Evolutionary conservation across 2,888 invertebrate species (phyloP).

Genomic region (Chrysolina oricalcia): DNA sequence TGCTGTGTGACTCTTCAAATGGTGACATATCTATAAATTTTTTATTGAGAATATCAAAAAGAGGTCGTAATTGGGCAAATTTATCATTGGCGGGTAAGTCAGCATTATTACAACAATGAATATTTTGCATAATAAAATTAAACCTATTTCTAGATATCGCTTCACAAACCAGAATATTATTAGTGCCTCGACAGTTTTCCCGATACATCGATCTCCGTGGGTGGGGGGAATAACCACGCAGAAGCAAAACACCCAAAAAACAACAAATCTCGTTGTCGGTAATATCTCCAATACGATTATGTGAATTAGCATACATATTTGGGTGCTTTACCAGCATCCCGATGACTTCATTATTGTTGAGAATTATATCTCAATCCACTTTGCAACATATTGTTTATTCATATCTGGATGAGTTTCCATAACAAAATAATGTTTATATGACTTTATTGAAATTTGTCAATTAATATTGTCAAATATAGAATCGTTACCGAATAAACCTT

Average conservation of each 20-base stretch:
- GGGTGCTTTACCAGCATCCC: slow-evolving; percentile 12
- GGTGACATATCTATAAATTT: slow-evolving; percentile 28
- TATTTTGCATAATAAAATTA: slow-evolving; percentile 35
- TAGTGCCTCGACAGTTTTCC: too few relatives aligned
- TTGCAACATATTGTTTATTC: too few relatives aligned
- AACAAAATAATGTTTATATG: too few relatives aligned
- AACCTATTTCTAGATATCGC: slow-evolving; percentile 34
- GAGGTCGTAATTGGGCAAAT: slow-evolving; percentile 31
- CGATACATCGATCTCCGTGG: slow-evolving; percentile 26
- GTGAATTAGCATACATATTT: slow-evolving; percentile 26
- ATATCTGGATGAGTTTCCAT: too few relatives aligned
- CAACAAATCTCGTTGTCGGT: slow-evolving; percentile 22
- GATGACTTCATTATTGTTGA: slow-evolving; percentile 15
- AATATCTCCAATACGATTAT: slow-evolving; percentile 23
- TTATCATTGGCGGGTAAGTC: slow-evolving; percentile 22
- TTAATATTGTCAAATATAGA: too few relatives aligned
- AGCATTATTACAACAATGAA: slow-evolving; percentile 35
- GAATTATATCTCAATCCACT: too few relatives aligned
- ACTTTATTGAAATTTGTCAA: too few relatives aligned
- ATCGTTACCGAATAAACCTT: too few relatives aligned
- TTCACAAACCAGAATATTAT: slow-evolving; percentile 21
- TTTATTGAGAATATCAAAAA: slow-evolving; percentile 31
- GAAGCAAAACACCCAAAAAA: slow-evolving; percentile 30
- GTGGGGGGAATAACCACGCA: slow-evolving; percentile 20
- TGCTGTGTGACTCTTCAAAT: neutral